Evolutionary conservation across 92 coral and sea anemone species (phyloP).

Genomic region (Metridium senile): DNA sequence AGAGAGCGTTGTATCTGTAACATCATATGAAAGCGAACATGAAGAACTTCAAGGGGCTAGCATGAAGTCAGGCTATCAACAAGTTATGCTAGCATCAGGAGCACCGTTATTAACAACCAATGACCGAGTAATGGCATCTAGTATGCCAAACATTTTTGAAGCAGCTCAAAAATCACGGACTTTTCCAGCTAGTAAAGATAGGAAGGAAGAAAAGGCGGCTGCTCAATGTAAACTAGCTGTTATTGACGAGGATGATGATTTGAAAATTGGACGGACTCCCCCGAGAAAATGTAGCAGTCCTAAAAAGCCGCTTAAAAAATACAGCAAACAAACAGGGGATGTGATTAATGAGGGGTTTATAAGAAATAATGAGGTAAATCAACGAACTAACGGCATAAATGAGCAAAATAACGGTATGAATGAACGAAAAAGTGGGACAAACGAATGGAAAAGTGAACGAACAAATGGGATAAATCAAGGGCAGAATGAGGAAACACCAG

Average conservation of each 20-base stretch:
- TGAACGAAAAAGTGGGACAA: not conserved
- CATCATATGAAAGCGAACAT: conserved; percentile 68
- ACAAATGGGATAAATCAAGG: not conserved
- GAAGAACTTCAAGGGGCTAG: conserved; percentile 77
- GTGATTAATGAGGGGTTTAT: not conserved
- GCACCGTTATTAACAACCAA: not conserved
- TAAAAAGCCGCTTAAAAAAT: not conserved
- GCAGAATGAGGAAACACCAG: not conserved
- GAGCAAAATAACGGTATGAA: not conserved
- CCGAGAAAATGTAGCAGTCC: not conserved
- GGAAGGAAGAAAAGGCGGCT: not conserved
- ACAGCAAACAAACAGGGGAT: not conserved
- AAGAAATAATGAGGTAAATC: not conserved
- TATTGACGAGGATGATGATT: conserved; percentile 28
- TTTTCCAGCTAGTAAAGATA: conserved; percentile 1
- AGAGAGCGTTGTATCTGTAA: conserved; percentile 79
- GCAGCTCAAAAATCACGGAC: conserved; percentile 10
- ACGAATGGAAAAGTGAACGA: not conserved
- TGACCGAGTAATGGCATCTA: conserved; percentile 5
- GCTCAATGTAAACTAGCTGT: conserved; percentile 8
- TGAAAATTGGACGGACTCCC: not conserved
- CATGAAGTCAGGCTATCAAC: conserved; percentile 25
- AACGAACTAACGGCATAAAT: not conserved
- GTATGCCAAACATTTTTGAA: conserved; percentile 28
- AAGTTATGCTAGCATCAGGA: conserved; percentile 4